phyloP scores from a whole-genome alignment of 2,888 invertebrate species.

The Acanthosoma haemorrhoidale region DNA sequence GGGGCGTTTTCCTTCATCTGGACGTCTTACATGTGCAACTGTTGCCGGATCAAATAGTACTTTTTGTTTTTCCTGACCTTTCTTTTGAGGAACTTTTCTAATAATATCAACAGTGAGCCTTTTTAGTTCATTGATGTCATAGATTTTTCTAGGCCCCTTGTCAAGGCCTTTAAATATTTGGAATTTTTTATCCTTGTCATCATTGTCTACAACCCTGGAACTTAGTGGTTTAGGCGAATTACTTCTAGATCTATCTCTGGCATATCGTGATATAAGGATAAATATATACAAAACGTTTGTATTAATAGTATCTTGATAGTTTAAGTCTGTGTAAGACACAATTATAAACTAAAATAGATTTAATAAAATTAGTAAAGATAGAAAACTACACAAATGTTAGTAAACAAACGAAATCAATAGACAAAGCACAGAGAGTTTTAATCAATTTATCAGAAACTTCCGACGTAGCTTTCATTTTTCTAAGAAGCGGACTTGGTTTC shows the following conservation, averaged over 20 bases:
- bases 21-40: constrained; percentile 8
- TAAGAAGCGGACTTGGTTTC: too few relatives aligned
- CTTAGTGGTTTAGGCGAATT: not conserved
- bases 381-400: too few relatives aligned
- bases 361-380: too few relatives aligned
- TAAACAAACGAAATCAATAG: too few relatives aligned
- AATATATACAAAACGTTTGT: too few relatives aligned
- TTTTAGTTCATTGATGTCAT: constrained; percentile 3
- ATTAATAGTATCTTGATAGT: too few relatives aligned
- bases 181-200: not conserved
- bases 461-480: too few relatives aligned
- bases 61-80: not conserved
- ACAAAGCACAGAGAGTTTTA: too few relatives aligned
- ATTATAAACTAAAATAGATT: too few relatives aligned
- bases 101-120: constrained; percentile 17
- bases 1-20: too few relatives aligned
- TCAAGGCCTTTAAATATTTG: constrained; percentile 17
- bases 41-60: not conserved
- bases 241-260: constrained; percentile 1
- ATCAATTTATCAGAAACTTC: too few relatives aligned
- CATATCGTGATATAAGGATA: not conserved
- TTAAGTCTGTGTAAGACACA: too few relatives aligned
- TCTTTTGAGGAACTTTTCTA: constrained; percentile 11
- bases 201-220: constrained; percentile 17
- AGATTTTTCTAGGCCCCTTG: not conserved